Evolutionary conservation across 1,140 invertebrate genomes (phyloP).

Genomic region (Drosophila kanapiae): DNA sequence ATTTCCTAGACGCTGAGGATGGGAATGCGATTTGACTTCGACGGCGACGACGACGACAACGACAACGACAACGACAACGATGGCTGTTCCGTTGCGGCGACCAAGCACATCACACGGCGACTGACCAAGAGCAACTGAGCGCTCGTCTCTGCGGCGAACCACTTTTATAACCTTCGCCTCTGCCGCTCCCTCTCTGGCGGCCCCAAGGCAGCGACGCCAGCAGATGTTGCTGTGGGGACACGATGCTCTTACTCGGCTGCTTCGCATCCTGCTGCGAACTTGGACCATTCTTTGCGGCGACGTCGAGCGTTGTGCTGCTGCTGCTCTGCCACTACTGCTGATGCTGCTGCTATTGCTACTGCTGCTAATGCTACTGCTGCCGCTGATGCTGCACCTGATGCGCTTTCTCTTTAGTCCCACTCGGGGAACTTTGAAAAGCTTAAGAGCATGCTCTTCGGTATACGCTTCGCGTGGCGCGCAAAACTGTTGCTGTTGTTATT

Average conservation of each 20-base stretch:
- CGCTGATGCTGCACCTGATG: conserved; percentile 59
- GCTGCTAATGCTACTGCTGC: conserved; percentile 8
- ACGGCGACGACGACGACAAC: conserved; percentile 15
- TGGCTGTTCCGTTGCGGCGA: conserved; percentile 42
- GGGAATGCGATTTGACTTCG: conserved; percentile 35
- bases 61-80: conserved; percentile 6
- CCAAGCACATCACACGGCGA: conserved; percentile 72
- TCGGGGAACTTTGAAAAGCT: conserved; percentile 4
- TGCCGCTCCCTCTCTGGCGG: conserved; percentile 22
- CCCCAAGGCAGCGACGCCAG: conserved; percentile 45
- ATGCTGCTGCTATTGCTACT: neutral
- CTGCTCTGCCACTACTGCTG: neutral
- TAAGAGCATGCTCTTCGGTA: conserved; percentile 20
- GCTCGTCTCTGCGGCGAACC: conserved; percentile 74
- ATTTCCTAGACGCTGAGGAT: conserved; percentile 43
- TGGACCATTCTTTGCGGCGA: conserved; percentile 75
- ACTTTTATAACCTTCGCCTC: conserved; percentile 73
- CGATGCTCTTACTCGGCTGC: conserved; percentile 41
- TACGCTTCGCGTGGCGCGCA: conserved; percentile 63
- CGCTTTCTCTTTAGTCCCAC: conserved; percentile 48
- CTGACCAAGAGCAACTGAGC: conserved; percentile 83
- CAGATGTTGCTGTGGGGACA: conserved; percentile 51
- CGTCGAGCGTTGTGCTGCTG: conserved; percentile 14
- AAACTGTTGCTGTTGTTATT: conserved; percentile 82
- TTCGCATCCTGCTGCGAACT: conserved; percentile 45